Conservation (phyloP, 2,888 invertebrate genomes). For the Amphimallon solstitiale region DNA sequence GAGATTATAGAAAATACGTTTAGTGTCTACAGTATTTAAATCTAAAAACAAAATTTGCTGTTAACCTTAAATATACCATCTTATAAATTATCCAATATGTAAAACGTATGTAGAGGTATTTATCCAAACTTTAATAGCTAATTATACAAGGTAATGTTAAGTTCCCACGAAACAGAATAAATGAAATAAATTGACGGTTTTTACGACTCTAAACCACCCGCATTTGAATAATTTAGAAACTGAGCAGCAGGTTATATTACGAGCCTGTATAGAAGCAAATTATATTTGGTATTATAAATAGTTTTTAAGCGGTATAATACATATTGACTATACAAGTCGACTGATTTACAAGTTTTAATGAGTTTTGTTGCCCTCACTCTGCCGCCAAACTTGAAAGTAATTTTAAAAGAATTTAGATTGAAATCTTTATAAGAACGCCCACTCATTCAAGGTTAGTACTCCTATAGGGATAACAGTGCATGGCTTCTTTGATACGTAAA, state of each 20-base stretch:
- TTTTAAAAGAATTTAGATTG: slow-evolving; percentile 56
- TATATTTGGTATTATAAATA: slow-evolving; percentile 23
- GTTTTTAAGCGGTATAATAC: slow-evolving; percentile 22
- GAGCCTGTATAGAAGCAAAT: slow-evolving; percentile 4
- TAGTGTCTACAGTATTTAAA: too few species aligned
- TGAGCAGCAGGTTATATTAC: not conserved
- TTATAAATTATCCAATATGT: too few species aligned
- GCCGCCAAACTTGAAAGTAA: slow-evolving; percentile 51
- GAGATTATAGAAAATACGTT: too few species aligned
- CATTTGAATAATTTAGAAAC: slow-evolving; percentile 6
- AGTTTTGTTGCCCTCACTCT: slow-evolving; percentile 44
- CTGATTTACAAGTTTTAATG: slow-evolving; percentile 51
- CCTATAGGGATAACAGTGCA: slow-evolving; percentile 11
- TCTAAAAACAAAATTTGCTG: too few species aligned
- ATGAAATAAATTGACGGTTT: too few species aligned
- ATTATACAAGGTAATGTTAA: too few species aligned
- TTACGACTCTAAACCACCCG: not conserved
- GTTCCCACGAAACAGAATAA: too few species aligned
- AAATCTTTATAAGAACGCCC: slow-evolving; percentile 55
- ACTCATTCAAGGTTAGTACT: slow-evolving; percentile 49
- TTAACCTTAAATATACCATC: too few species aligned
- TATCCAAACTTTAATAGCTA: too few species aligned
- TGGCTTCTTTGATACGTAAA: slow-evolving; percentile 14
- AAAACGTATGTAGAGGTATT: too few species aligned
- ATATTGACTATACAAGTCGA: slow-evolving; percentile 19